Percentiles rank a stretch among this genome's conserved stretches.
Conservation (phyloP, 2,113 vertebrate species). For the Talpa occidentalis region DNA sequence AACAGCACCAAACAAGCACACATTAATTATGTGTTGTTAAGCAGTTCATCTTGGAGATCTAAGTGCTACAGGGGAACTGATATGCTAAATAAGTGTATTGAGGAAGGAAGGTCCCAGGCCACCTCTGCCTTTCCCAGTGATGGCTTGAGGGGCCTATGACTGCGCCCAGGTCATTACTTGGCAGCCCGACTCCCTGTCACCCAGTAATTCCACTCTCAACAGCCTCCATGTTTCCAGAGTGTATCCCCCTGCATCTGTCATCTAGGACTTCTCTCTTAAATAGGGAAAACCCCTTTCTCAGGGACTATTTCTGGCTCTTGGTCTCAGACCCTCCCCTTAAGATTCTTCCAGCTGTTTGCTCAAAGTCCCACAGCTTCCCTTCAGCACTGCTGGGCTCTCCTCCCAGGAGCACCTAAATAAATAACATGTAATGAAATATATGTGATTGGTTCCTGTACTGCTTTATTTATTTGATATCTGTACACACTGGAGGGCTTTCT, state of each 20-base stretch:
- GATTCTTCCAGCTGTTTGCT: conserved; percentile 53
- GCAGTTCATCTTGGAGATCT: not conserved
- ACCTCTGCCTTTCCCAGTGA: not conserved
- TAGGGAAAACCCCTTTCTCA: not conserved
- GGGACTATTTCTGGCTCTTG: not conserved
- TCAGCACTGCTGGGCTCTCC: not conserved
- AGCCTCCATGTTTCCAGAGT: not conserved
- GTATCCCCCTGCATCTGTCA: not conserved
- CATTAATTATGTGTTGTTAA: not conserved
- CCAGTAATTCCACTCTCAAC: not conserved
- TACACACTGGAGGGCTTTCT: conserved; percentile 27
- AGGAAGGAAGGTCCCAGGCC: not conserved
- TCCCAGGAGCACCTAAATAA: conserved; percentile 53
- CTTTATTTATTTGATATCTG: conserved; percentile 53
- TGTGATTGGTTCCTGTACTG: conserved; percentile 44
- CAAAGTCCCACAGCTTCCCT: not conserved
- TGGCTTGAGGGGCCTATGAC: not conserved
- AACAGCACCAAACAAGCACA: not conserved
- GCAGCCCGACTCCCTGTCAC: not conserved
- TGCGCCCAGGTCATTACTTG: no score
- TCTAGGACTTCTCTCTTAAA: conserved; percentile 13
- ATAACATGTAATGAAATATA: conserved; percentile 55
- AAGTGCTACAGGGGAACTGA: not conserved
- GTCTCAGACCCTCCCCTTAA: not conserved
- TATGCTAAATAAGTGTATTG: not conserved